Evolutionary conservation across 2,888 invertebrate genomes (phyloP), one percentile per base, ranked within the genome.

Genomic region (Pegoplata infirma): DNA sequence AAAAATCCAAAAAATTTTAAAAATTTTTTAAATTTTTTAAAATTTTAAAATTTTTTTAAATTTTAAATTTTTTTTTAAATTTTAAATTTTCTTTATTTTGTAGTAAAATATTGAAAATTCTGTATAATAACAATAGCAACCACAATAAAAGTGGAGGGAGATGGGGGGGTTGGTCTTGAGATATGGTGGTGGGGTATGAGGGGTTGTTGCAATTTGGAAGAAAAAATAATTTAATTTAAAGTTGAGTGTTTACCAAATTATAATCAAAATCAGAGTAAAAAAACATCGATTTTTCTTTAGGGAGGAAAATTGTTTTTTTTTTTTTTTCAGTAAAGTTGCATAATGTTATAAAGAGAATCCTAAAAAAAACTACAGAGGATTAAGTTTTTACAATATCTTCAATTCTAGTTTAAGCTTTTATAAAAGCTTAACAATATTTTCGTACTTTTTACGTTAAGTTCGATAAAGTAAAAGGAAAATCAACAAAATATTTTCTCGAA

Each of bases 121-220:
- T 68, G 68, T 75, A 68, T 68, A 75, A 67, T 25, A 74, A 75
- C 61, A 75, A 55, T 61, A 75, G 55, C 75, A 75, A 68, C 61
- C 61, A 68, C 61, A 63, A 63, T 55, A 21, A n/a, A 17, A 25
- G 21, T 1, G 32, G 28, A 3, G 36, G 28, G 40, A 25, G n/a
- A n/a, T n/a, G n/a, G 19, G 64, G 5, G 59, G 53, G 68, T 67
- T 53, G 66, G 7, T 67, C 47, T 14, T 61, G 14, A 53, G 56
- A 56, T 25, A 36, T 23, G 46, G 23, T 67, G 53, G 46, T 61
- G 69, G 44, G 14, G 44, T 19, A 40, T 19, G 16, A 12, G 12
- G 46, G 53, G 56, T 12, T 40, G 19, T 36, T 21, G 58, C 12
- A 23, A 6, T 21, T 40, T n/a, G n/a, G n/a, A 32, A 7, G 36